Evolutionary conservation across 1,140 invertebrate genomes (phyloP).

Genomic region (Saccostrea cuccullata): DNA sequence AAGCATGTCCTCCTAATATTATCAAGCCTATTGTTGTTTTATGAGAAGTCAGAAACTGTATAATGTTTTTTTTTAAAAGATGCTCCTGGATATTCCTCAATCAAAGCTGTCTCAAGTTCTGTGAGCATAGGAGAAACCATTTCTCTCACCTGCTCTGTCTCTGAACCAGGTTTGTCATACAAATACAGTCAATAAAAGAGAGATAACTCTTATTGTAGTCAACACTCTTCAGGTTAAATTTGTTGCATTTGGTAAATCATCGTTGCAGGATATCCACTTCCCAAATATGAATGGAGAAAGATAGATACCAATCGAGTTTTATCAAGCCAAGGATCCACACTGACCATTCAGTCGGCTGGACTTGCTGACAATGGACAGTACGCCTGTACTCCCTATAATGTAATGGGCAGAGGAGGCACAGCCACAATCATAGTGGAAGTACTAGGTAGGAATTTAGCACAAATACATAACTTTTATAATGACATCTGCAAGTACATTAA

Average conservation of each 20-base stretch:
- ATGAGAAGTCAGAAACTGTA: background rate
- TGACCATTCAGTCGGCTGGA: slow-evolving; percentile 49
- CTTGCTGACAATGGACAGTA: slow-evolving; percentile 66
- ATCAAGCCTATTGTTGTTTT: background rate
- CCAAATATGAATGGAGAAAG: slow-evolving; percentile 66
- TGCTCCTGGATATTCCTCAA: slow-evolving; percentile 53
- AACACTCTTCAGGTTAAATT: background rate
- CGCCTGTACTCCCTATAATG: slow-evolving; percentile 64
- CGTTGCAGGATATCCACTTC: slow-evolving; percentile 61
- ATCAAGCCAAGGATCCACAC: slow-evolving; percentile 37
- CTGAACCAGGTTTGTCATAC: slow-evolving; percentile 34
- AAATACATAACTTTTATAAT: background rate
- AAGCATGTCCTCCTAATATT: background rate
- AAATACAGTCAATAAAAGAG: background rate
- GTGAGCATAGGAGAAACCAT: slow-evolving; percentile 36
- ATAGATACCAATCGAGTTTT: slow-evolving; percentile 43
- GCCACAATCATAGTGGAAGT: slow-evolving; percentile 60
- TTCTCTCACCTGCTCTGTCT: slow-evolving; percentile 42
- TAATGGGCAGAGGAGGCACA: slow-evolving; percentile 54
- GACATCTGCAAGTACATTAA: too few species aligned
- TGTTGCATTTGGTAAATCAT: background rate
- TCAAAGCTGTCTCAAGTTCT: slow-evolving; percentile 37
- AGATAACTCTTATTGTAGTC: slow-evolving; percentile 32
- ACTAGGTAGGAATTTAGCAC: slow-evolving; percentile 57
- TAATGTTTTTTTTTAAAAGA: too few species aligned